phyloP scores from a whole-genome alignment of 2,113 vertebrate genomes.

The Thamnophis sirtalis region DNA sequence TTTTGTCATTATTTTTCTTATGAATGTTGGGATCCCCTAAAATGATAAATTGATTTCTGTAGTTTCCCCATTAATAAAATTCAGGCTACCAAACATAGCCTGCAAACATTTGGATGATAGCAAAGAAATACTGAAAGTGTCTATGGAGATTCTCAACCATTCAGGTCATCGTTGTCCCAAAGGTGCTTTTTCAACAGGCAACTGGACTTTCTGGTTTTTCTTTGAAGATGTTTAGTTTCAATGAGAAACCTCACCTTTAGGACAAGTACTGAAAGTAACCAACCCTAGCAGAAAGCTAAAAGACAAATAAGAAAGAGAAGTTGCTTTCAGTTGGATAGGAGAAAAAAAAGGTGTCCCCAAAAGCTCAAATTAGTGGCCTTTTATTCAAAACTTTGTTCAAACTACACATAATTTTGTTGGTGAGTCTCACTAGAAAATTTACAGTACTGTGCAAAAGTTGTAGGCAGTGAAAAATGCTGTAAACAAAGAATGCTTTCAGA shows the following conservation, averaged over 20 bases:
- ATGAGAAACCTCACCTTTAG: too few species aligned
- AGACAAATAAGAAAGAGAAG: not conserved
- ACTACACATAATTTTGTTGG: not conserved
- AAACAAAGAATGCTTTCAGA: too few species aligned
- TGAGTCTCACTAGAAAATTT: not conserved
- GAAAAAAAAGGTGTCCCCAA: not conserved
- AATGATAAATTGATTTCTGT: not conserved
- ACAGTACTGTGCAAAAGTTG: too few species aligned
- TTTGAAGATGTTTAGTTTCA: too few species aligned
- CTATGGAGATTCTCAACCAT: too few species aligned
- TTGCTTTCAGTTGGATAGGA: not conserved
- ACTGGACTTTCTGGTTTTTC: too few species aligned
- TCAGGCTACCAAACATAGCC: not conserved
- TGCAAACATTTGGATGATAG: not conserved
- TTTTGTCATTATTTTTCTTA: not conserved
- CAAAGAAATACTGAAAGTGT: not conserved
- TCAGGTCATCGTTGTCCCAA: too few species aligned
- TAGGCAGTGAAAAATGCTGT: too few species aligned
- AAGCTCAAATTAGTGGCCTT: not conserved
- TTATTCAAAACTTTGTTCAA: not conserved
- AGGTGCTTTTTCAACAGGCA: too few species aligned
- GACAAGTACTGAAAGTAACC: not conserved
- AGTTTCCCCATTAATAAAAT: not conserved
- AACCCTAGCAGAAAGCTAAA: not conserved
- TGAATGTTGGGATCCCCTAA: not conserved